Base-by-base conservation (phyloP, 2,888 invertebrate genomes). In the Nebria brevicollis region DNA sequence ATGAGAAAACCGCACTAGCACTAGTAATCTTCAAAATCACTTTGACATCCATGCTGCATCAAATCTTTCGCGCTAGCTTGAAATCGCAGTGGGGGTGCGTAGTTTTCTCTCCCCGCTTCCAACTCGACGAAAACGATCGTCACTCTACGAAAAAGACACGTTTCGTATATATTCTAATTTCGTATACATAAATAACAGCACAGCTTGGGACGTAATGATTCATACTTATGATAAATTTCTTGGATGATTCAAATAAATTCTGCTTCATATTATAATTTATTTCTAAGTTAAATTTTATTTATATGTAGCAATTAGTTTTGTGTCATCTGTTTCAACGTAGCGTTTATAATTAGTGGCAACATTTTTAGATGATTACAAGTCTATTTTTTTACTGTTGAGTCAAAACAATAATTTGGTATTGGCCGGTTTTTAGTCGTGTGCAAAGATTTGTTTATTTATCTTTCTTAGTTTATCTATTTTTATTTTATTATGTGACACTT, bases 121-220 rank as follows among this genome's bases (percentile, higher is more conserved):
- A 6, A 42, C 73, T 42, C 66, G 15, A 15, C 25, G 54, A 43
- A 20, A 41, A 15, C 25, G 75, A 70, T 75, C 80, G 80, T 80
- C 80, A 80, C 70, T 75, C 74, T 42, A 72, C 80, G 65, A 75
- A 65, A 79, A 77, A 77, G 75, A 75, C 66, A 73, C 66, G 41
- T 75, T 70, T 42, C 68, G 43, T 75, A 64, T 64, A 75, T 42
- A 64, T 25, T 75, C 42, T 75, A 75, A 43, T 64, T 43, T 64
- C 11, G 64, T 54, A 75, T 72, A 26, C 34, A 54, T 75, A 64
- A 54, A 75, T 75, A 75, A 25, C 41, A 34, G 20, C 43, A 73
- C 42, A 73, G 41, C 43, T 43, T 42, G 26, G 20, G 20, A 73
- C 15, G n/a, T 42, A 41, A 42, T 43, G 43, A 42, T 11, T 73